Conservation (phyloP, 2,113 vertebrate species). For the Calcarius ornatus region DNA sequence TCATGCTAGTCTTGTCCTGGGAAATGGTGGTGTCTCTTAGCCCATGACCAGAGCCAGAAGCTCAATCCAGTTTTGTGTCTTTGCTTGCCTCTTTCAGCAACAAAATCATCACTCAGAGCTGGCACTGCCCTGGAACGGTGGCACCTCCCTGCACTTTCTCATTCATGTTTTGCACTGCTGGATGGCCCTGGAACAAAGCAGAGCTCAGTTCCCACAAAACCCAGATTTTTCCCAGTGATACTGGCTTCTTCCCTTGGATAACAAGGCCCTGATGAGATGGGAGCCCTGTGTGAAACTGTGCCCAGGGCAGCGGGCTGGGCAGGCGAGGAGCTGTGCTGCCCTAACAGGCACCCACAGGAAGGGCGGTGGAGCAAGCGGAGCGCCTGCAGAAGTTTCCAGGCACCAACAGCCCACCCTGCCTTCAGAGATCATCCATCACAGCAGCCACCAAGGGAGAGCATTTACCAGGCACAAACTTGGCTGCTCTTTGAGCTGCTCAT, state of each 20-base stretch:
- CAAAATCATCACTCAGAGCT: background rate
- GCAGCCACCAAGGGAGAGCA: accelerated
- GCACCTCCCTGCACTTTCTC: background rate
- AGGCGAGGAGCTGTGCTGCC: background rate
- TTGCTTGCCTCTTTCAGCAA: background rate
- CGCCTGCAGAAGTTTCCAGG: accelerated
- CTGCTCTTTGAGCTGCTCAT: background rate
- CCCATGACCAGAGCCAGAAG: background rate
- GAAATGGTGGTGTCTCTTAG: background rate
- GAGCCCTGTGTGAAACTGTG: background rate
- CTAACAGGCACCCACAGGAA: background rate
- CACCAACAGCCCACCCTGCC: background rate
- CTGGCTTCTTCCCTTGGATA: background rate
- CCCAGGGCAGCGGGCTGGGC: background rate
- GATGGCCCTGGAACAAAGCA: background rate
- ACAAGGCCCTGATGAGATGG: background rate
- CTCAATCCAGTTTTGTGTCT: background rate
- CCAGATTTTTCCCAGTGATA: background rate
- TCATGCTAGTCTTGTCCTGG: background rate
- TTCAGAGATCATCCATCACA: background rate
- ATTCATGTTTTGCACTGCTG: background rate
- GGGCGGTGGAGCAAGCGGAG: background rate
- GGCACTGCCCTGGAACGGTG: background rate
- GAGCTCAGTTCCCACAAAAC: background rate
- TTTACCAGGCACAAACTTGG: background rate